phyloP scores from a whole-genome alignment of 92 coral and sea anemone species.

The Epizoanthus stellaris region DNA sequence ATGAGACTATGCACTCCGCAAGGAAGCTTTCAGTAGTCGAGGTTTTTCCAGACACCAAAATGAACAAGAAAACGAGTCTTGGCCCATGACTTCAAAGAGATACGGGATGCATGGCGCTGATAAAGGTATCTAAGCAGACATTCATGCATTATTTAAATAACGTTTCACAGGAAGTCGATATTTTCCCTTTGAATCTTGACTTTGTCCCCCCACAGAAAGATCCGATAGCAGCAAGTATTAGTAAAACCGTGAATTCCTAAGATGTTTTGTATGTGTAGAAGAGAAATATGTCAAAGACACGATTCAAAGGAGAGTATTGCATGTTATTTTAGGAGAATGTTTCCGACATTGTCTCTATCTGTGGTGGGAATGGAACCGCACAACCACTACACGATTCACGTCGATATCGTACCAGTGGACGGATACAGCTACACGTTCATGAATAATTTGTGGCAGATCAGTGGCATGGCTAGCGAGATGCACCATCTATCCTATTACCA shows the following conservation, averaged over 20 bases:
- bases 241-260: not conserved
- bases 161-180: not conserved
- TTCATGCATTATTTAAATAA: slow-evolving; percentile 36
- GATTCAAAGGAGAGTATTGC: not conserved
- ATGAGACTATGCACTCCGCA: not conserved
- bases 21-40: too few species aligned
- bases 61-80: slow-evolving; percentile 2
- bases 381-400: slow-evolving; percentile 72
- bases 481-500: slow-evolving; percentile 75
- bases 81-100: not conserved
- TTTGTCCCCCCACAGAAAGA: not conserved
- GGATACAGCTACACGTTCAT: slow-evolving; percentile 85
- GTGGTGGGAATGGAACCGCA: slow-evolving; percentile 82
- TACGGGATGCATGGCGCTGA: not conserved
- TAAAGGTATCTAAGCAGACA: slow-evolving; percentile 11
- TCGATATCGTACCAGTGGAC: slow-evolving; percentile 81
- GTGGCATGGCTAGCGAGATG: slow-evolving; percentile 83
- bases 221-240: not conserved
- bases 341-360: slow-evolving; percentile 83
- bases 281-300: not conserved
- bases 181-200: slow-evolving; percentile 18
- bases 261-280: not conserved
- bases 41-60: not conserved
- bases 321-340: slow-evolving; percentile 70
- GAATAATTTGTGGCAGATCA: slow-evolving; percentile 85